These are phyloP conservation scores for Batillaria attramentaria DNA, from an alignment of 1,140 invertebrate species.

Conservation along the genomic window DNA sequence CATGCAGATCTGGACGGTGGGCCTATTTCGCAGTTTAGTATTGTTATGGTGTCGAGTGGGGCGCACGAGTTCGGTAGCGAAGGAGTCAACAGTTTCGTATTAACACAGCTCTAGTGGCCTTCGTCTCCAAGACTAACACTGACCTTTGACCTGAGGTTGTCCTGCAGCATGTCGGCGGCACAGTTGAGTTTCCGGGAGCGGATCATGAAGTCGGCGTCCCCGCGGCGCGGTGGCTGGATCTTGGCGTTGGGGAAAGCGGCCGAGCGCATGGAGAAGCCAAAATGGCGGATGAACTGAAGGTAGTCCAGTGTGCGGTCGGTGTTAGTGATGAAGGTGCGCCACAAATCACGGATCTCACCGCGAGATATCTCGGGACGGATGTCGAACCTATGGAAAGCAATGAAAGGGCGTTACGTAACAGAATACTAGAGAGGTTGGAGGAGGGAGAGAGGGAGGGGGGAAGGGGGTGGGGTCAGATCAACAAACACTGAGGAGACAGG, in stretches of 20 bases:
- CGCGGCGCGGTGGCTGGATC: slow-evolving; percentile 65
- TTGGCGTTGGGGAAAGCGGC: slow-evolving; percentile 71
- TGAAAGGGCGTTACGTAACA: too few relatives aligned
- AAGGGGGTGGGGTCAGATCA: not conserved
- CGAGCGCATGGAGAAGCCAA: slow-evolving; percentile 68
- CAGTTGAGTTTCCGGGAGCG: slow-evolving; percentile 70
- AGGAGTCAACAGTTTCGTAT: too few relatives aligned
- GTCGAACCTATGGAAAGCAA: slow-evolving; percentile 57
- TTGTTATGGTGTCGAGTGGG: too few relatives aligned
- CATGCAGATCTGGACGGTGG: too few relatives aligned
- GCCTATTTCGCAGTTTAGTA: too few relatives aligned
- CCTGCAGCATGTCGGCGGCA: slow-evolving; percentile 69
- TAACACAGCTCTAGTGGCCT: too few relatives aligned
- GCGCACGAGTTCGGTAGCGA: too few relatives aligned
- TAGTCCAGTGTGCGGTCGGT: slow-evolving; percentile 69
- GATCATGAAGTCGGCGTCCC: slow-evolving; percentile 70
- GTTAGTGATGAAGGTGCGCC: slow-evolving; percentile 71
- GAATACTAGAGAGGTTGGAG: not conserved
- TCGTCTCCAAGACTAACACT: too few relatives aligned
- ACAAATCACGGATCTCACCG: slow-evolving; percentile 69
- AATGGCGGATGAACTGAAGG: slow-evolving; percentile 70
- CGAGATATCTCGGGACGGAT: slow-evolving; percentile 66
- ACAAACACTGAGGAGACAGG: too few relatives aligned
- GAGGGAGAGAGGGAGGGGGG: slow-evolving; percentile 4
- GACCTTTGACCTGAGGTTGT: slow-evolving; percentile 69